Percentiles rank a stretch among this genome's conserved stretches.
phyloP scores from a whole-genome alignment of 2,113 vertebrate species.

The Dipodomys spectabilis region DNA sequence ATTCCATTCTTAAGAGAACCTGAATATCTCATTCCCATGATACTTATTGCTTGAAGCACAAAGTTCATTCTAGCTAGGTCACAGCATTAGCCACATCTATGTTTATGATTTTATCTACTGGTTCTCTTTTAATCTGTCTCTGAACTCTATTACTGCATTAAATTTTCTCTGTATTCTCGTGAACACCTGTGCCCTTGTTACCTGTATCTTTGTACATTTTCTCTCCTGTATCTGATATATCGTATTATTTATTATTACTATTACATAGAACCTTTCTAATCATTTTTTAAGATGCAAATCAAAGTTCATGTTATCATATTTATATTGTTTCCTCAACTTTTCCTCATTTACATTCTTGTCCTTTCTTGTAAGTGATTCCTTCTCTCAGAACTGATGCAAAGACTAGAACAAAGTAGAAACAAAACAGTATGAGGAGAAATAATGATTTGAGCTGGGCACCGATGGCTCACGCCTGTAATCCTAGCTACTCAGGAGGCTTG shows the following conservation, averaged over 20 bases:
- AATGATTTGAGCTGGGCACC: not conserved
- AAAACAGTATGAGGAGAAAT: not conserved
- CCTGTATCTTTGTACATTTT: not conserved
- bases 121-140: not conserved
- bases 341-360: not conserved
- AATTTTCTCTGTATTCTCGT: not conserved
- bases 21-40: not conserved
- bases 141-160: not conserved
- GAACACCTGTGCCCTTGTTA: not conserved
- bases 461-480: too few species aligned
- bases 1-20: not conserved
- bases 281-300: not conserved
- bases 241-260: not conserved
- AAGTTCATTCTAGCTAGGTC: not conserved
- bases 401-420: not conserved
- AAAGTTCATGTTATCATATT: not conserved
- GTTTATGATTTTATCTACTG: not conserved
- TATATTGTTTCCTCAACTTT: not conserved
- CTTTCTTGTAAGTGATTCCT: not conserved
- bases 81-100: not conserved
- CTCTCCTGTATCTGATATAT: not conserved
- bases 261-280: not conserved
- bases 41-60: not conserved
- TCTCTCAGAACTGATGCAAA: not conserved
- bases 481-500: too few species aligned